Evolutionary conservation across 2,113 vertebrate species (phyloP).

Genomic region (Lophochroa leadbeateri): DNA sequence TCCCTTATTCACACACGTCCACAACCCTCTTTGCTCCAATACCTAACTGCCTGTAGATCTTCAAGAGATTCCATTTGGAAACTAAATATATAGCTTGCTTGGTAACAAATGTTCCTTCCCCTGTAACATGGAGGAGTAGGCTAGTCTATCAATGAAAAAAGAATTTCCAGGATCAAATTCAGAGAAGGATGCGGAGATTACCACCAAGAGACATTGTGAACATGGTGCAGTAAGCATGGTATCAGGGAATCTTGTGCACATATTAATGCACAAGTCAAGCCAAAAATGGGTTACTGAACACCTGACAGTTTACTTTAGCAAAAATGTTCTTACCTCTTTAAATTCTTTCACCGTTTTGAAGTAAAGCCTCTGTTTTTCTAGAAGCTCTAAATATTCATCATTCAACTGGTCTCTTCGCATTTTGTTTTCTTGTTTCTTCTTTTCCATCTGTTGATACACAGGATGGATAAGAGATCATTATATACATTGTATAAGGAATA

Average conservation of each 20-base stretch:
- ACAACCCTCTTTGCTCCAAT: neutral
- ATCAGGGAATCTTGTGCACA: neutral
- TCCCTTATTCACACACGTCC: neutral
- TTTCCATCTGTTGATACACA: constrained; percentile 87
- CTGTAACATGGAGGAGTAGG: neutral
- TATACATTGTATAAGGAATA: neutral
- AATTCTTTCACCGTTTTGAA: constrained; percentile 99
- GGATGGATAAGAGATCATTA: neutral
- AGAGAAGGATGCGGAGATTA: neutral
- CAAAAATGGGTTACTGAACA: neutral
- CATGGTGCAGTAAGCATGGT: fast-evolving
- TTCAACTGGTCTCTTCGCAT: constrained; percentile 97
- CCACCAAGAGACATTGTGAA: fast-evolving
- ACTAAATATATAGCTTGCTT: neutral
- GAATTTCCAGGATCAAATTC: neutral
- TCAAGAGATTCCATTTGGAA: neutral
- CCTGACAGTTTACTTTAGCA: neutral
- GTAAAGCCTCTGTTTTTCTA: constrained; percentile 95
- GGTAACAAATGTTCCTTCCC: neutral
- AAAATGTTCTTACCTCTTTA: constrained; percentile 86
- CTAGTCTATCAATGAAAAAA: neutral
- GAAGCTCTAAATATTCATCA: constrained; percentile 93
- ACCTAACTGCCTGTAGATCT: neutral
- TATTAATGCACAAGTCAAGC: neutral
- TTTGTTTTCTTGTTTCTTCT: constrained; percentile 98